Conservation (phyloP, 2,797 vertebrate species). For the Gymnopithys bicolor region DNA sequence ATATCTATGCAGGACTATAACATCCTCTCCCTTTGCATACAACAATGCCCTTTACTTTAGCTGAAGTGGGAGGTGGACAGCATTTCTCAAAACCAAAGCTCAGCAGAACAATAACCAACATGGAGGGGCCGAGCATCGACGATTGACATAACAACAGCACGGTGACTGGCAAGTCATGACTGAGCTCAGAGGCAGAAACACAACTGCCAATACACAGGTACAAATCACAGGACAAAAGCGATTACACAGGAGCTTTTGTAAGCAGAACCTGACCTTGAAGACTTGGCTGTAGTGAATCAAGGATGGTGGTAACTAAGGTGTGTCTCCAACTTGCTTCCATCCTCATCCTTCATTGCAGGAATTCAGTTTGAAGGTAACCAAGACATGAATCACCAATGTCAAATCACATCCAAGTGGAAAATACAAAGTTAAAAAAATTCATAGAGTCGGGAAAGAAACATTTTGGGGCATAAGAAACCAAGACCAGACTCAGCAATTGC, state of each 20-base stretch:
- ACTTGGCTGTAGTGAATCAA: neutral
- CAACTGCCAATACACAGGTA: neutral
- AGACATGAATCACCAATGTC: neutral
- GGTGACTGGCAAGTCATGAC: neutral
- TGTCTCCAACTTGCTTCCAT: neutral
- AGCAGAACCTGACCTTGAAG: neutral
- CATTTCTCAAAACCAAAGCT: neutral
- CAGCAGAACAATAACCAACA: neutral
- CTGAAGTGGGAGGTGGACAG: neutral
- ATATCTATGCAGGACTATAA: neutral
- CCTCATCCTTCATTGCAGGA: neutral
- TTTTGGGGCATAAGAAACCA: neutral
- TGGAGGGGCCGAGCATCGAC: fast-evolving
- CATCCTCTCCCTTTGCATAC: neutral
- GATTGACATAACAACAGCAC: fast-evolving
- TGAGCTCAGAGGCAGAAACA: neutral
- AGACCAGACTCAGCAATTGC: neutral
- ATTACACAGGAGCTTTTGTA: neutral
- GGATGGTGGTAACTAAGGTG: neutral
- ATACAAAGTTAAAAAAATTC: neutral
- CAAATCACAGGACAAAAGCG: neutral
- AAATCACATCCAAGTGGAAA: neutral
- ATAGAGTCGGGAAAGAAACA: neutral
- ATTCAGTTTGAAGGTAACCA: neutral
- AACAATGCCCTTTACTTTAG: neutral